Evolutionary conservation across 1,140 invertebrate species (phyloP), one percentile per base, ranked within the genome.

Genomic region (Eueides isabella): DNA sequence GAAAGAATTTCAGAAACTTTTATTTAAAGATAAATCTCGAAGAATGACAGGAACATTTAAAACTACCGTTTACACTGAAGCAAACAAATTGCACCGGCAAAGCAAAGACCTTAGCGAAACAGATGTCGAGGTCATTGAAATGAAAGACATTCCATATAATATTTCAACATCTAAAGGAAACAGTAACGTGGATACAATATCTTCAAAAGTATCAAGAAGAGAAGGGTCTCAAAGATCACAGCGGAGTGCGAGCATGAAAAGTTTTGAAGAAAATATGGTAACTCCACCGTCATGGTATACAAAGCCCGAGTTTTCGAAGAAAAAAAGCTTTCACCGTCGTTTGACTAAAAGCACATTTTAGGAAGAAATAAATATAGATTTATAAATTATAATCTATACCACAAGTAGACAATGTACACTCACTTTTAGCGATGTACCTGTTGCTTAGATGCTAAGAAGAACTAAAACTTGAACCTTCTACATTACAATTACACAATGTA

Each of bases 1-100:
- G 28, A 93, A 93, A 48, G 95, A 96, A 81, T 91, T 94, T 62
- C 85, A 93, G 33, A 92, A 93, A 75, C 68, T 94, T 62, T 61
- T 94, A 14, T 87, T 84, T 55, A 87, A 74, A 64, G 90, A 92
- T 23, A 93, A 93, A 77, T 88, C 89, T 14, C 82, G 78, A 66
- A 82, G 87, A 12, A 88, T 85, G 80, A 85, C 81, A 55, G 88
- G 88, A 63, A 93, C 90, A 1, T 79, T 92, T 64, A 89, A 84
- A 63, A 92, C 88, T 9, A 84, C 82, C 4, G 86, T 80, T 30
- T 88, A 87, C 9, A 85, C 82, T 3, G 86, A 87, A 35, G 74
- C 82, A 2, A 82, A 65, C 9, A 89, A 82, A 72, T 67, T 77
- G n/a, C 86, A 87, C 29, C 83, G 86, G 70, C 75, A 84, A 3